Conservation (phyloP, 2,888 invertebrate genomes). For the Pterostichus madidus region DNA sequence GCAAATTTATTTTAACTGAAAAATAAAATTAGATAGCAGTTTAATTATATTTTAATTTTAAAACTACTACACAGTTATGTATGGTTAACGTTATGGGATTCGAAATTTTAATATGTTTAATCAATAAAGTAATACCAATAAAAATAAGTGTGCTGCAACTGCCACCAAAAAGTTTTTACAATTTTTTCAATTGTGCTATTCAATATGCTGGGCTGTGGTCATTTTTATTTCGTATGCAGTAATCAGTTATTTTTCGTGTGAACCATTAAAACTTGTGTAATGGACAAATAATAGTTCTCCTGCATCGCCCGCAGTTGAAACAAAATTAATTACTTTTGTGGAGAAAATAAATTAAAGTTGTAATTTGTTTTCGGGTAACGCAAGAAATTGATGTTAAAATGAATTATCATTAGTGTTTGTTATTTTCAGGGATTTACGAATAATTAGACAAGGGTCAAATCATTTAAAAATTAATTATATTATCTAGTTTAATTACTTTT, state of each 20-base stretch:
- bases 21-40: too few species aligned
- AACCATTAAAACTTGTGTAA: slow-evolving; percentile 15
- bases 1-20: too few species aligned
- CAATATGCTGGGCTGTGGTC: not conserved
- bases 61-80: too few species aligned
- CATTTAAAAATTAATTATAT: slow-evolving; percentile 2
- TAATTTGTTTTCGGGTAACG: slow-evolving; percentile 33
- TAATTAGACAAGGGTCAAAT: not conserved
- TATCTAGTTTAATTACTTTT: not conserved
- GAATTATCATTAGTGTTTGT: slow-evolving; percentile 22
- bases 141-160: too few species aligned
- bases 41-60: too few species aligned
- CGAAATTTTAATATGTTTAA: too few species aligned
- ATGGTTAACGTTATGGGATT: too few species aligned
- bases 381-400: slow-evolving; percentile 33
- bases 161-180: too few species aligned
- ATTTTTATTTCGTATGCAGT: slow-evolving; percentile 2
- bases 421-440: slow-evolving; percentile 11
- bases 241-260: slow-evolving; percentile 15
- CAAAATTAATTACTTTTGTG: slow-evolving; percentile 43
- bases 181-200: too few species aligned
- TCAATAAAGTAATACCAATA: too few species aligned
- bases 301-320: not conserved
- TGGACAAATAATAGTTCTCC: slow-evolving; percentile 35
- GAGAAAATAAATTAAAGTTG: slow-evolving; percentile 43